Evolutionary conservation across 2,113 vertebrate species (phyloP).

Genomic region (Melanocharis versteri): DNA sequence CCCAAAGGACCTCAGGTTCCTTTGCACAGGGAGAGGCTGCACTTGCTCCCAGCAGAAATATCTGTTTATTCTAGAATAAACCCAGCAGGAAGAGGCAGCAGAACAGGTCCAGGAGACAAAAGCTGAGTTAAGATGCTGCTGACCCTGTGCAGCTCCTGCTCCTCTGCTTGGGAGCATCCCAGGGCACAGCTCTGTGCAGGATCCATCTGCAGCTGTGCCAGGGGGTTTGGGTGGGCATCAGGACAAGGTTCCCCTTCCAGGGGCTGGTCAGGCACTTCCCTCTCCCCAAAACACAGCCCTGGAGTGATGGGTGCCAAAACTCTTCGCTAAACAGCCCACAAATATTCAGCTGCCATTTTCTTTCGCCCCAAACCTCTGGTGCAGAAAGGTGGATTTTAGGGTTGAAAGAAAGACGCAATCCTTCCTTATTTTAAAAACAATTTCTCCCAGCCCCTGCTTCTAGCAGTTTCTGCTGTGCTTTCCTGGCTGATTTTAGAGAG

Average conservation of each 20-base stretch:
- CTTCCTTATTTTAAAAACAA: not conserved
- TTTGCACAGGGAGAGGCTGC: not conserved
- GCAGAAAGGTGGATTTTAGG: not conserved
- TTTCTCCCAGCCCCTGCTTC: not conserved
- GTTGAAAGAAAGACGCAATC: not conserved
- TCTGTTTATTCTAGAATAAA: constrained; percentile 43
- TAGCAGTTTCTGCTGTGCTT: not conserved
- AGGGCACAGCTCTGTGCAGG: not conserved
- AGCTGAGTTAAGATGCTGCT: not conserved
- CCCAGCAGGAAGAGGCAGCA: not conserved
- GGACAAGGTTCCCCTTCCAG: not conserved
- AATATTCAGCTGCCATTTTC: not conserved
- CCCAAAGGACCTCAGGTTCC: not conserved
- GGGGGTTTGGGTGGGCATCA: rapidly evolving
- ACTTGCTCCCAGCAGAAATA: not conserved
- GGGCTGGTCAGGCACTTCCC: not conserved
- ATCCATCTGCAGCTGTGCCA: rapidly evolving
- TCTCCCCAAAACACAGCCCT: not conserved
- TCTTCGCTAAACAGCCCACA: not conserved
- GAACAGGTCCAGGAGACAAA: not conserved
- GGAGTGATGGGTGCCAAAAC: rapidly evolving
- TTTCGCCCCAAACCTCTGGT: rapidly evolving
- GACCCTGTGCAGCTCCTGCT: not conserved
- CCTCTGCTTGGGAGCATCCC: rapidly evolving
- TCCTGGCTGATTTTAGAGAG: not conserved